These are phyloP conservation scores for Allacma fusca DNA, from an alignment of 2,888 invertebrate genomes.

Conservation along the genomic window DNA sequence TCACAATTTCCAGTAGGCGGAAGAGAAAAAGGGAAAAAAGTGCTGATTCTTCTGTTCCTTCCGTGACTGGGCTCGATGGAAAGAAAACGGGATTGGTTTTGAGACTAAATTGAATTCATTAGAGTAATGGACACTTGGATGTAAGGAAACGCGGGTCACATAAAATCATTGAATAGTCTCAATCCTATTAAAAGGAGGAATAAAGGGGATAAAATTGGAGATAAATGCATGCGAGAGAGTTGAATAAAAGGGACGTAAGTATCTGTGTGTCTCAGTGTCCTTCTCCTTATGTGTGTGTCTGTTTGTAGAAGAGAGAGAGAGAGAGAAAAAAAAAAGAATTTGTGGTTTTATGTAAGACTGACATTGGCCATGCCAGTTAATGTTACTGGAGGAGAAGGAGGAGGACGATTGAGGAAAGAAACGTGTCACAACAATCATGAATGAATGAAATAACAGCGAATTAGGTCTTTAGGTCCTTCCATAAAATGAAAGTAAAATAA, in stretches of 20 bases:
- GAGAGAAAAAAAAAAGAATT: neutral
- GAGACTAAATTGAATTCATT: conserved; percentile 16
- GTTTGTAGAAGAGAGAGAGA: neutral
- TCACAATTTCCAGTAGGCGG: neutral
- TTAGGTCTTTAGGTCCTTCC: conserved; percentile 42
- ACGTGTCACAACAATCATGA: conserved; percentile 45
- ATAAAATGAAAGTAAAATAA: conserved; percentile 47
- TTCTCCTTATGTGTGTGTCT: neutral
- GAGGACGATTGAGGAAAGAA: conserved; percentile 23
- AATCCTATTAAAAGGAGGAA: conserved; percentile 19
- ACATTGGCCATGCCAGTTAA: conserved; percentile 27
- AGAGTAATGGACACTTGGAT: neutral
- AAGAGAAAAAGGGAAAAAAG: neutral
- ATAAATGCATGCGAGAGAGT: neutral
- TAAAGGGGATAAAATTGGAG: conserved; percentile 13
- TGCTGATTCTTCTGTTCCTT: neutral
- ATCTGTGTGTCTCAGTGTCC: neutral
- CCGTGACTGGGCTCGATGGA: neutral
- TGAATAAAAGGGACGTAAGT: neutral
- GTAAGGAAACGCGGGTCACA: conserved; percentile 11
- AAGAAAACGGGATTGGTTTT: neutral
- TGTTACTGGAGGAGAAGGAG: neutral
- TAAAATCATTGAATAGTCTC: conserved; percentile 10
- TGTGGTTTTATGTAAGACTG: conserved; percentile 1
- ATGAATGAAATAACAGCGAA: conserved; percentile 47